These are phyloP conservation scores for Euzophera pinguis DNA, from an alignment of 2,888 invertebrate genomes.

Conservation along the genomic window DNA sequence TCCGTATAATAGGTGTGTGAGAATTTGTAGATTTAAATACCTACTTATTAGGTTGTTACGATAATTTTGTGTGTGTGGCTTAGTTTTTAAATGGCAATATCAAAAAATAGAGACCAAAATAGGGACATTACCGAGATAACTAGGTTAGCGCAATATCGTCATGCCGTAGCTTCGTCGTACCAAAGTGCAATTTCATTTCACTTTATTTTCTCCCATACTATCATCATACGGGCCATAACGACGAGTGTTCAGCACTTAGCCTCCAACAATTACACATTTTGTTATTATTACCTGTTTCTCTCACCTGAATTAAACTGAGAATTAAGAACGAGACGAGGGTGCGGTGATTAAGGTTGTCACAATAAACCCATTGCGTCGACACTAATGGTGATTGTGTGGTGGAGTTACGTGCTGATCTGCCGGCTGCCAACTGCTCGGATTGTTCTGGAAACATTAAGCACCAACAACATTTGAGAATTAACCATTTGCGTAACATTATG, in stretches of 20 bases:
- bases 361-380: conserved; percentile 30
- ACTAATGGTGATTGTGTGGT: conserved; percentile 41
- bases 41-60: too few species aligned
- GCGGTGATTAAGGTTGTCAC: conserved; percentile 42
- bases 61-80: not conserved
- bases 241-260: conserved; percentile 21
- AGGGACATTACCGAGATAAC: not conserved
- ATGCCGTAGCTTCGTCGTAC: conserved; percentile 6
- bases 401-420: conserved; percentile 30
- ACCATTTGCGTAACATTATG: not conserved
- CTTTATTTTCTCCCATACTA: conserved; percentile 22
- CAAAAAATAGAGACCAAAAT: not conserved
- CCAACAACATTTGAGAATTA: conserved; percentile 6
- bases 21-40: too few species aligned
- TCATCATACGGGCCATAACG: conserved; percentile 14
- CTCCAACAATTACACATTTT: conserved; percentile 26
- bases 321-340: conserved; percentile 30
- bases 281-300: conserved; percentile 28
- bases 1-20: too few species aligned
- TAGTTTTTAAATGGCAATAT: not conserved
- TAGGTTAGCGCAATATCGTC: not conserved
- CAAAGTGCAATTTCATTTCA: conserved; percentile 21
- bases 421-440: conserved; percentile 20
- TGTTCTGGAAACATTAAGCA: conserved; percentile 13
- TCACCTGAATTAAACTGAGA: conserved; percentile 27